Base-by-base conservation (phyloP, 2,113 vertebrate species). In the Todiramphus chloris region DNA sequence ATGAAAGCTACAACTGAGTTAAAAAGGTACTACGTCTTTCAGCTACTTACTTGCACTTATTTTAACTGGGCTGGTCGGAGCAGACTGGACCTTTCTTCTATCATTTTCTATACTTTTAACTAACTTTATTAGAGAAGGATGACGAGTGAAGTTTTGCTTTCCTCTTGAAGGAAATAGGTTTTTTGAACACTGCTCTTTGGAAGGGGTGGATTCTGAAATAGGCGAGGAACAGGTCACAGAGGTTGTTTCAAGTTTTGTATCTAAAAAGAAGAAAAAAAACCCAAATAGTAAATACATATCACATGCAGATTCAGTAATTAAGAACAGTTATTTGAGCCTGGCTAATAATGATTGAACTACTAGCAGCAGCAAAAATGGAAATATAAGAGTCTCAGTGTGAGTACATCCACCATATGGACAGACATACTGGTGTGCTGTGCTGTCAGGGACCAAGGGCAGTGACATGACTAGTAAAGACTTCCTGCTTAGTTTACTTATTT, bases 61-160 rank as follows among this genome's bases (percentile, higher is more conserved):
- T 97, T 98, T 99, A 70, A 97, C 69, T 4, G 99, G 99, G 56
- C 99, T 99, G 82, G 97, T 98, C 20, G 99, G 99, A 35, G 99
- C 99, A 2, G 99, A 99, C 67, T 96, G 99, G 87, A 99, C 99
- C 97, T 99, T 99, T 73, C 99, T 98, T 13, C 98, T 98, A 94
- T 99, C 99, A 0, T 98, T 98, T 92, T 99, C 99, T 74, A 99
- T 99, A 86, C 97, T 99, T 94, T 98, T 99, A 18, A 99, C 98
- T 87, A 99, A 94, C 88, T 99, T 99, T 62, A 99, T 98, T 23
- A 99, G 98, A 68, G 99, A 99, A 5, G 98, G 98, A 96, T 99
- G 99, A 5, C 99, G 97, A 30, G 99, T 99, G 83, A 99, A 99
- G 94, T 96, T 96, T 37, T 99, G 98, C 76, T 99, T 99, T 43